A percentile compares a stretch with the other conserved stretches of the same genome.
These are phyloP conservation scores for Etia nguti DNA, from an alignment of 2,113 vertebrate genomes.

Conservation along the genomic window DNA sequence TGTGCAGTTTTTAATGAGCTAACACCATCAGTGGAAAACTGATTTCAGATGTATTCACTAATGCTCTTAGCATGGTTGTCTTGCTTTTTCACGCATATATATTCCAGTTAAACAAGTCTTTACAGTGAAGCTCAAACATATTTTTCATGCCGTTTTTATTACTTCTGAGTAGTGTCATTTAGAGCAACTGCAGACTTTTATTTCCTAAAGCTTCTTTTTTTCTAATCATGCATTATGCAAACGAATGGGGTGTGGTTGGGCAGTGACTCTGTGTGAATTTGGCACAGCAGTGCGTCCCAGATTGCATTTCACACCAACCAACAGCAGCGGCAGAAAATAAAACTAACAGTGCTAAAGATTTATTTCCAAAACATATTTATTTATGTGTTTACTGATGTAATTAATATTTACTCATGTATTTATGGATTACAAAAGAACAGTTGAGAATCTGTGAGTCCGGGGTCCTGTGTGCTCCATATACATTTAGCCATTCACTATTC, in stretches of 20 bases:
- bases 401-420: not conserved
- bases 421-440: not conserved
- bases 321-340: not conserved
- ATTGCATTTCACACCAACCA: not conserved
- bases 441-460: not conserved
- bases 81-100: not conserved
- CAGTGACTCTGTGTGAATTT: not conserved
- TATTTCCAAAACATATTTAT: not conserved
- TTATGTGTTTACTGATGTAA: not conserved
- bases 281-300: not conserved
- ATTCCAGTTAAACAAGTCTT: not conserved
- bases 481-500: not conserved
- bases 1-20: not conserved
- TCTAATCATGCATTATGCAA: not conserved
- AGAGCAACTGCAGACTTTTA: not conserved
- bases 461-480: not conserved
- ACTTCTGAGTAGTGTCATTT: not conserved
- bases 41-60: not conserved
- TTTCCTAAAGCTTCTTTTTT: not conserved
- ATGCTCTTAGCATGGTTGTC: not conserved
- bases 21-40: not conserved
- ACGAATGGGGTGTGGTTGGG: not conserved
- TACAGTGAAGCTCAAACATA: not conserved
- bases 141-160: not conserved
- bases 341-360: not conserved